Evolutionary conservation across 2,113 vertebrate species (phyloP).

Genomic region (Callorhinus ursinus): DNA sequence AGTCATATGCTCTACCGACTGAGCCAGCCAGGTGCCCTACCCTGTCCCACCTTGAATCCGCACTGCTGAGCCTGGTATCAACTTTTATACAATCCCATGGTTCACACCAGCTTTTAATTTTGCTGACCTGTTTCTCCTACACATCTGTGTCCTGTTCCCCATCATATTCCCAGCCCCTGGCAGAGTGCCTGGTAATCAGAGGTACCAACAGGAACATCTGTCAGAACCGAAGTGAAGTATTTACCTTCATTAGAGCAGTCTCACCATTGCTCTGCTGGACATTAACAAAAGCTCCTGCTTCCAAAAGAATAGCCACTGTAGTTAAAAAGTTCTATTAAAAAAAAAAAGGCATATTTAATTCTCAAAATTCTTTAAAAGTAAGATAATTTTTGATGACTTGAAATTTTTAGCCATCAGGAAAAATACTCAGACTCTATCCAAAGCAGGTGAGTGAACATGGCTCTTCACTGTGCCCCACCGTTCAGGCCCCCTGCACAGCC

Average conservation of each 20-base stretch:
- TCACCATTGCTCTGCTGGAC: conserved; percentile 93
- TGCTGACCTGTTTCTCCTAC: not conserved
- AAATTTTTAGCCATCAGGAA: conserved; percentile 6
- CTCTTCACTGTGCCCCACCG: not conserved
- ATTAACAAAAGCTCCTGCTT: conserved; percentile 95
- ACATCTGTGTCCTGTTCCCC: not conserved
- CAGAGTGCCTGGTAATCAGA: not conserved
- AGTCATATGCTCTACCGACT: not conserved
- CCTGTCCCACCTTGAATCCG: not conserved
- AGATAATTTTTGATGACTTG: not conserved
- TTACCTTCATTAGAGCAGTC: conserved; percentile 97
- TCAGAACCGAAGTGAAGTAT: not conserved
- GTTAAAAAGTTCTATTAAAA: conserved; percentile 94
- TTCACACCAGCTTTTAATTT: not conserved
- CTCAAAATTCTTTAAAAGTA: not conserved
- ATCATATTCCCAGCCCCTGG: no score
- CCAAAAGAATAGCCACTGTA: conserved; percentile 96
- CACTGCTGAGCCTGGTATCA: not conserved
- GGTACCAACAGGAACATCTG: not conserved
- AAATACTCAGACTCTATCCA: not conserved
- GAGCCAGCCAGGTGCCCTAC: not conserved
- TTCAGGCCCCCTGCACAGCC: accelerated
- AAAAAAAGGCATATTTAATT: not conserved
- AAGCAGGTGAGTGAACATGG: not conserved
- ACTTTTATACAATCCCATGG: no score